phyloP scores from a whole-genome alignment of 2,888 invertebrate genomes.

The Andrena dorsata region DNA sequence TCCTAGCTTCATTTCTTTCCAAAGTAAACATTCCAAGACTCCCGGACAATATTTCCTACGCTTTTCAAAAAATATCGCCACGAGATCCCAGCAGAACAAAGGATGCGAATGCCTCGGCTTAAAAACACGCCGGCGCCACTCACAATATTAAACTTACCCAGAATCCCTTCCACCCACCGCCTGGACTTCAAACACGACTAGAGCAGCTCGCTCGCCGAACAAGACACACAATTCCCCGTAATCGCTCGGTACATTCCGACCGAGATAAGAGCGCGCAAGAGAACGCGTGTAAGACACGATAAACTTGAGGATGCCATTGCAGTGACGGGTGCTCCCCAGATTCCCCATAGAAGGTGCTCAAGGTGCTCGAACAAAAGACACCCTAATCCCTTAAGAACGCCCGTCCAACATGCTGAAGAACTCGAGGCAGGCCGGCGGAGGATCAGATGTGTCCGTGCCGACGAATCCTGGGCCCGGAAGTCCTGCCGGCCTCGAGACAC shows the following conservation, averaged over 20 bases:
- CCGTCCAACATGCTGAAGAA: conserved; percentile 55
- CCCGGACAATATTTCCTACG: too few species aligned
- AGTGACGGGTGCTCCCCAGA: conserved; percentile 1
- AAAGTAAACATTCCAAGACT: too few species aligned
- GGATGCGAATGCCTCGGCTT: too few species aligned
- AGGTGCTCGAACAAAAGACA: not conserved
- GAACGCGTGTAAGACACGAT: not conserved
- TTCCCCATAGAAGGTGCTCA: not conserved
- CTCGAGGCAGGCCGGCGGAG: conserved; percentile 39
- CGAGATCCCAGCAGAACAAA: too few species aligned
- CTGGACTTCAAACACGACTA: not conserved
- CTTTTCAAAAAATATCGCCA: too few species aligned
- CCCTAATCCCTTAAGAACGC: not conserved
- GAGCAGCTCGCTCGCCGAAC: not conserved
- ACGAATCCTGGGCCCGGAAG: conserved; percentile 76
- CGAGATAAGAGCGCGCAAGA: conserved; percentile 27
- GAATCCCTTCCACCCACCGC: not conserved
- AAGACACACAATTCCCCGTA: not conserved
- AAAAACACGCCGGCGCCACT: too few species aligned
- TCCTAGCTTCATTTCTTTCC: too few species aligned
- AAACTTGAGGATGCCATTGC: conserved; percentile 5
- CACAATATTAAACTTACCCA: not conserved
- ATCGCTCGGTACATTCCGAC: not conserved
- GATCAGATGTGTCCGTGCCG: conserved; percentile 40
- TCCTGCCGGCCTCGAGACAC: conserved; percentile 81